Base-by-base conservation (phyloP, 2,113 vertebrate genomes). In the Erinaceus europaeus region DNA sequence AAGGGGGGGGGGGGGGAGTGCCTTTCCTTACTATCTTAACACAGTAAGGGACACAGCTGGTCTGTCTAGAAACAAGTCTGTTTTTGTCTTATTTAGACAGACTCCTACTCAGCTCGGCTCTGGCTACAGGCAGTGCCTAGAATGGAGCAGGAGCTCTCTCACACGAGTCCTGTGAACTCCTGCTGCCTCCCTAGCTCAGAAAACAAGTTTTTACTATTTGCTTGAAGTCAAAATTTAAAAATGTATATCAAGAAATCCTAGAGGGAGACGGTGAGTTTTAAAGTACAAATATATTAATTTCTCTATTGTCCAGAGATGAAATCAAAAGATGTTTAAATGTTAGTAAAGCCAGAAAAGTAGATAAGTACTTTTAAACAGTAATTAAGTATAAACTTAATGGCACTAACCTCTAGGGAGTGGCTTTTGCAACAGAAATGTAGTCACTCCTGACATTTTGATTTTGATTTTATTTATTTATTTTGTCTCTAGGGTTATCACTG, bases 341-440 rank as follows among this genome's bases (percentile, higher is more conserved):
- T 68, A 52, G 67, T 42, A 77, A 42, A 42, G 9, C 55, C 29
- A 57, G 21, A 27, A 57, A 57, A 6, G 23, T 18, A 53, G 52
- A 17, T 17, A 17, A 11, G 9, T 50, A 17, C 48, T 17, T 50
- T 50, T 50, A 79, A 83, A 71, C 32, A 65, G 27, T 68, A 57
- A 89, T 74, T 84, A 32, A 91, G 84, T 57, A 61, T 38, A 90
- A 71, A 69, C 20, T 44, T 53, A 67, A 57, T 48, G 32, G 40
- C n/a, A 81, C 3, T 14, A 46, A 21, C 21, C 61, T 53, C 11
- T 36, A 74, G 42, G 38, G 13, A 73, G 12, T 5, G 38, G 21
- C 75, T 55, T 68, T 2, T 64, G 67, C n/a, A 38, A 42, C 86
- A 80, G 12, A 62, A 55, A 69, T n/a, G 11, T 27, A 76, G 14